Evolutionary conservation across 2,797 vertebrate genomes (phyloP), one percentile per base, ranked within the genome.

Genomic region (Lacerta agilis): DNA sequence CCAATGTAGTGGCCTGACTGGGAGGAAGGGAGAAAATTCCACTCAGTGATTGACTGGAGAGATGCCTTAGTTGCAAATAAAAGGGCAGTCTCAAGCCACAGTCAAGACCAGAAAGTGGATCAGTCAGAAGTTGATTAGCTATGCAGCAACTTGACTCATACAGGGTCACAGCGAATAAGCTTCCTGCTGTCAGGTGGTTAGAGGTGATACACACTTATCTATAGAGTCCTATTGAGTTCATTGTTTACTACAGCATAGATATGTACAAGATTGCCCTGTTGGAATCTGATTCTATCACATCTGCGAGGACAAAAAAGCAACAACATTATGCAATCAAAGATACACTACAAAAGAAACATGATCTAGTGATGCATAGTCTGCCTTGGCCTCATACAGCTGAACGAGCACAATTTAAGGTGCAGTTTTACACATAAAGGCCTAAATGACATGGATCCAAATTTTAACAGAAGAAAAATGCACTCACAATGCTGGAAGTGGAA

Each of bases 401-500:
- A 86, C 27, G 3, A 8, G 38, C 38, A 33, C 17, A 66, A 67
- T 69, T 43, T 43, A 78, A 41, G 13, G 17, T 33, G 58, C 41
- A 55, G 6, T 55, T 82, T 83, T 83, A 29, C 23, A 45, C 55
- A 77, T 8, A n/a, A 83, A 78, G 27, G 17, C 43, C 27, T 45
- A 80, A 66, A 61, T 23, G 25, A 10, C 10, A 86, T 8, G 3
- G 29, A n/a, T 0, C 61, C 58, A 20, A 49, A n/a, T 49, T 79
- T 86, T 81, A n/a, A 3, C 11, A 82, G 3, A 23, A 33, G 33
- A 45, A 61, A 61, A 38, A 64, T 5, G 76, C 79, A 97, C 98
- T 99, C 97, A 99, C 99, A 99, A 45, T 1, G 97, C 90, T 55
- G 98, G 96, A 79, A 99, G 93, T 0, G 98, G 96, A 84, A 99